Base-by-base conservation (phyloP, 1,140 invertebrate genomes). In the Temnothorax curvispinosus region DNA sequence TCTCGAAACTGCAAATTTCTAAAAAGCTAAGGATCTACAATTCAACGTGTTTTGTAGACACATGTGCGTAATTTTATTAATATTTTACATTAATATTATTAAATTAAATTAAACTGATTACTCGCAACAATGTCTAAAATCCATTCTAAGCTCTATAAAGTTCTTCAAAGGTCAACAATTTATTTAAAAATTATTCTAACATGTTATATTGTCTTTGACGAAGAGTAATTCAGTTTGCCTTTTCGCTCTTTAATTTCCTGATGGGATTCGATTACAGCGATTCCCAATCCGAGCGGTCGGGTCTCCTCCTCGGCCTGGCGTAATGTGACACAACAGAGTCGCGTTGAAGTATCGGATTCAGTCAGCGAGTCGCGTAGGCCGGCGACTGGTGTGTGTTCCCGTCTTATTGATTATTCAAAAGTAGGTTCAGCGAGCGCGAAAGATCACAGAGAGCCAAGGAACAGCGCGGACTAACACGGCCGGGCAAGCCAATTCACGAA, bases 341-440 rank as follows among this genome's bases (percentile, higher is more conserved):
- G 21, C 65, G 65, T 69, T 41, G 38, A n/a, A 81, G 52, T 54
- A n/a, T 81, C 27, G 58, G 41, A 62, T 35, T 38, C 38, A 54
- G 38, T 18, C 21, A 35, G 56, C 35, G 77, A n/a, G n/a, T 38
- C 38, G 78, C 50, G 65, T 71, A 38, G 65, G 50, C 65, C 44
- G 60, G 3, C 54, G 13, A 27, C 32, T 35, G 27, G 47, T 54
- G 38, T 27, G 38, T 71, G 65, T 81, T 81, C 50, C 18, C 65
- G 21, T 81, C 78, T 71, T 81, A 81, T 81, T 81, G 78, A 81
- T 81, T 81, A 81, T 81, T 81, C 78, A 81, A 81, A 81, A 81
- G 78, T 81, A 81, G 78, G 78, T 81, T 81, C 65, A 67, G 64
- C 64, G 47, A 52, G 77, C 52, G 35, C 52, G 35, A 58, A n/a